phyloP scores from a whole-genome alignment of 2,888 invertebrate genomes.

The Punctoribates punctum region DNA sequence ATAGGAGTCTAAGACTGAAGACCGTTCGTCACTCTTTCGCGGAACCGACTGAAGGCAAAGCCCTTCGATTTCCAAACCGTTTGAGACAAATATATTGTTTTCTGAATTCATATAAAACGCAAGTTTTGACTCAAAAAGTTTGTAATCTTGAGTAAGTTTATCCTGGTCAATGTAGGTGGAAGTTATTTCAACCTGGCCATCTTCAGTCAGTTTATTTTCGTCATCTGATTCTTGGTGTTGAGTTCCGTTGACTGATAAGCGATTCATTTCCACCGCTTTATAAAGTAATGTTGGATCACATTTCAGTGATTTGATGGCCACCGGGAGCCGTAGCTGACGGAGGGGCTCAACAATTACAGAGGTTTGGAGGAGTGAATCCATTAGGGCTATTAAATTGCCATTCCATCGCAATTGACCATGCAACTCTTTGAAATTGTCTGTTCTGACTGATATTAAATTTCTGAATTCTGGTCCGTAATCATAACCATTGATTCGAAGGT shows the following conservation, averaged over 20 bases:
- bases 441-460: constrained; percentile 65
- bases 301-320: constrained; percentile 6
- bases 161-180: background rate
- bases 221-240: background rate
- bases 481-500: constrained; percentile 76
- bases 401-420: constrained; percentile 36
- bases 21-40: too few relatives aligned
- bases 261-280: background rate
- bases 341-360: background rate
- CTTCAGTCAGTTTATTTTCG: background rate
- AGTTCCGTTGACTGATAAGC: too few relatives aligned
- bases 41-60: background rate
- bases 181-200: too few relatives aligned
- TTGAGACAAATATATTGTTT: background rate
- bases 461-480: constrained; percentile 76
- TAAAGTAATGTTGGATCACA: constrained; percentile 23
- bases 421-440: constrained; percentile 61
- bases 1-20: too few relatives aligned
- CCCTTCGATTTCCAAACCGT: too few relatives aligned
- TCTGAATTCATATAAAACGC: background rate
- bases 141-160: background rate
- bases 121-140: background rate
- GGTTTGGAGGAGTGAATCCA: constrained; percentile 37
- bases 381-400: constrained; percentile 39
- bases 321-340: constrained; percentile 20